Evolutionary conservation across 2,113 vertebrate species (phyloP), one percentile per base, ranked within the genome.

Genomic region (Scartelaos histophorus): DNA sequence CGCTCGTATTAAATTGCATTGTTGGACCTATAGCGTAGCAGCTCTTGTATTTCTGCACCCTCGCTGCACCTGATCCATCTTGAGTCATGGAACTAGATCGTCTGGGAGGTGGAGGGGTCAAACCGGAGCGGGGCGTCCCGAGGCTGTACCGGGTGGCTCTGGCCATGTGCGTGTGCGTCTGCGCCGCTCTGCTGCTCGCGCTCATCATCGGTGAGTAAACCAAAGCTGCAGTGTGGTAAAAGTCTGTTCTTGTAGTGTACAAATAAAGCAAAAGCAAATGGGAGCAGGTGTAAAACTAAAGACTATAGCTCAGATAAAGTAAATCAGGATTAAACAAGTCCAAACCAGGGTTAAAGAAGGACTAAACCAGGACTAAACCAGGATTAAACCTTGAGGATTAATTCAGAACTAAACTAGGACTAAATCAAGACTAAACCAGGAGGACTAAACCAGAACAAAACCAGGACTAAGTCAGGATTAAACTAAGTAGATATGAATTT

Each of bases 171-270:
- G 89, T 82, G 84, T 92, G 87, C 62, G 19, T 92, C 25, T 92
- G 92, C 17, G 80, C 84, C 0, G 85, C 79, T 43, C 89, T 94
- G 76, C 83, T 94, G 70, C 90, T 94, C 6, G 91, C 92, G 13
- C 84, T 94, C 84, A 91, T 94, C 69, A 72, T 93, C 76, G 91
- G 93, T 94, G 78, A 93, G 93, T 89, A 11, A 43, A 43, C 38
- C 9, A 43, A 43, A 10, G 38, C 46, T 15, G 46, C 3, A 45
- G 43, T 45, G 38, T 43, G 38, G 7, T 43, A 11, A 43, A 43
- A 43, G 38, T 43, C 7, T 43, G 10, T 43, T 43, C 38, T 43
- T 43, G 10, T 0, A 43, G 9, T 43, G 10, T 9, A 43, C 7
- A 43, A 43, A 43, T 38, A 38, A 7, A 38, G 35, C 2, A 38